These are phyloP conservation scores for Orientallactaga sibirica DNA, from an alignment of 2,797 vertebrate species.

Conservation along the genomic window DNA sequence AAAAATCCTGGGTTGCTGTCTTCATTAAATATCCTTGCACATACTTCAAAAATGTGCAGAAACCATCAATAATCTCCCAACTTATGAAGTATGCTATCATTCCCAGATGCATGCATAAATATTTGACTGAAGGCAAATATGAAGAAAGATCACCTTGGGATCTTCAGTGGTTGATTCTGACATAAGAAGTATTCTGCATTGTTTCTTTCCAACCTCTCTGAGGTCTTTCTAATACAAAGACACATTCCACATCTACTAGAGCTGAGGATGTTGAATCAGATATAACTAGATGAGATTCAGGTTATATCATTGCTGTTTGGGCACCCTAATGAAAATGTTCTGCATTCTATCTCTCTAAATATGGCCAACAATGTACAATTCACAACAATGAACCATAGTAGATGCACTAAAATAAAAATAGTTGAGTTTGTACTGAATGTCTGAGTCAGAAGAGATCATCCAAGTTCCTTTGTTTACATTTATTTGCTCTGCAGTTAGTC, in stretches of 20 bases:
- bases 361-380: neutral
- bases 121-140: neutral
- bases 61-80: slow-evolving; percentile 9
- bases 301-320: neutral
- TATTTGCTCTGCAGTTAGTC: neutral
- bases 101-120: neutral
- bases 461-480: slow-evolving; percentile 28
- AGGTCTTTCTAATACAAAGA: neutral
- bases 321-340: neutral
- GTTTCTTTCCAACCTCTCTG: neutral
- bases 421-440: neutral
- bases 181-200: neutral
- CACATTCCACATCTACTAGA: neutral
- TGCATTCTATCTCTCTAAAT: neutral
- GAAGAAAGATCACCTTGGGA: neutral
- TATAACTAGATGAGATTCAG: neutral
- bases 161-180: neutral
- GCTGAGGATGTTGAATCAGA: neutral
- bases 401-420: slow-evolving; percentile 31
- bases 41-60: slow-evolving; percentile 14
- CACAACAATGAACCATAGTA: neutral
- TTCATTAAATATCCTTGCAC: neutral
- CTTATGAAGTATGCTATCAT: slow-evolving; percentile 34
- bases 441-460: neutral
- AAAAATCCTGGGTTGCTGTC: slow-evolving; percentile 57